Evolutionary conservation across 2,113 vertebrate species (phyloP), one percentile per base, ranked within the genome.

Genomic region (Riparia riparia): DNA sequence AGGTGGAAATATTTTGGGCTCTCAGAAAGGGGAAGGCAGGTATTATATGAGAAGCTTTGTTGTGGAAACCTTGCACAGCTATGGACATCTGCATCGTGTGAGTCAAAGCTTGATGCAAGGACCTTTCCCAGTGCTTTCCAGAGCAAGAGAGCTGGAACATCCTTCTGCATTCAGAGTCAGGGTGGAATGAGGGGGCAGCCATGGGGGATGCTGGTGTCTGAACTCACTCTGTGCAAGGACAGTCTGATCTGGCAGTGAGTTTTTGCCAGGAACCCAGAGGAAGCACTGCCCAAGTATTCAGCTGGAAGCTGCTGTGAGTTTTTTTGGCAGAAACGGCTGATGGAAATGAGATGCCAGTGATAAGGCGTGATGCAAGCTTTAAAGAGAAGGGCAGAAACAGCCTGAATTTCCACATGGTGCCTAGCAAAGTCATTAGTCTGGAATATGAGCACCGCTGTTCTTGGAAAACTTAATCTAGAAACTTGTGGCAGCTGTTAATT

Each of bases 381-480:
- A 56, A 82, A 31, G 47, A 86, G 42, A 14, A 86, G 63, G 12
- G 18, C 20, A 34, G 77, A 70, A 73, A 22, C 18, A 65, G 9
- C 17, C 51, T 41, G 17, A 37, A 42, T 78, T 88, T 69, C 26
- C 9, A 37, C 0, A 0, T 29, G 34, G 7, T 14, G 5, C 32
- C 18, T 69, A 21, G 12, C 24, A 45, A 77, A 84, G 18, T 37
- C 47, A 7, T 82, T 60, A 21, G 7, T n/a, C 19, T 47, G 25
- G 39, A 60, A n/a, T 16, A 37, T 1, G 1, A 51, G 1, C 9
- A n/a, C 12, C 3, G 1, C 32, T 39, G 2, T 51, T 73, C 54
- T 39, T n/a, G 8, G 11, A 51, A 60, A 47, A 56, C 22, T 7
- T 45, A 28, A 9, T 53, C 16, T 74, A 16, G 56, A 63, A 56